A percentile compares a stretch with the other conserved stretches of the same genome.
Conservation (phyloP, 2,888 invertebrate species). For the Gandaritis pyraliata region DNA sequence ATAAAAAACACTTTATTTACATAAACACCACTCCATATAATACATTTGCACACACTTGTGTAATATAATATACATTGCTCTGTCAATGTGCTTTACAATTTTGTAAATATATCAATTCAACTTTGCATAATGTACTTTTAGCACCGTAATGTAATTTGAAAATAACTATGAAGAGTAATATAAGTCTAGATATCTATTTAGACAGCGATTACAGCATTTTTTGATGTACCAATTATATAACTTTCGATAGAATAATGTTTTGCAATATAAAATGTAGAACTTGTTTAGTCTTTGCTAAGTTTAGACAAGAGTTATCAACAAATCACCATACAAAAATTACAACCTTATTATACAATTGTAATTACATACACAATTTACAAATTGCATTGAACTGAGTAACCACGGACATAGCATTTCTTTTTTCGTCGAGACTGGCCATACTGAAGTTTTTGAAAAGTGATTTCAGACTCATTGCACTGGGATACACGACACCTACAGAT, state of each 20-base stretch:
- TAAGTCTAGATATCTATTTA: no score
- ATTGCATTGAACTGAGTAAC: not conserved
- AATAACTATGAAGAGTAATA: not conserved
- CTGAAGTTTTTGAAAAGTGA: conserved; percentile 5
- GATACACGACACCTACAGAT: conserved; percentile 21
- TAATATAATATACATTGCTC: conserved; percentile 40
- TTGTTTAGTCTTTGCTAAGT: no score
- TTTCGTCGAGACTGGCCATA: conserved; percentile 18
- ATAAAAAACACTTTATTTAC: conserved; percentile 38
- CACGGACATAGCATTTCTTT: not conserved
- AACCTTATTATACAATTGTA: conserved; percentile 26
- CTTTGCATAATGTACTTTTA: not conserved
- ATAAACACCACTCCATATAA: conserved; percentile 31
- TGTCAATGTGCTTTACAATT: conserved; percentile 27
- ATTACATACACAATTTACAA: conserved; percentile 17
- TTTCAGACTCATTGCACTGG: conserved; percentile 43
- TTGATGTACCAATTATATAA: no score
- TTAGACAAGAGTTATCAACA: conserved; percentile 7
- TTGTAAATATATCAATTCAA: conserved; percentile 1
- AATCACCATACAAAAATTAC: conserved; percentile 19
- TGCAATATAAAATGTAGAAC: no score
- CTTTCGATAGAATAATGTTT: no score
- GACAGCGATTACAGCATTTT: no score
- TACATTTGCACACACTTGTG: conserved; percentile 30
- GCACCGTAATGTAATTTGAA: conserved; percentile 10